phyloP scores from a whole-genome alignment of 2,113 vertebrate genomes.

The Synchiropus splendidus region DNA sequence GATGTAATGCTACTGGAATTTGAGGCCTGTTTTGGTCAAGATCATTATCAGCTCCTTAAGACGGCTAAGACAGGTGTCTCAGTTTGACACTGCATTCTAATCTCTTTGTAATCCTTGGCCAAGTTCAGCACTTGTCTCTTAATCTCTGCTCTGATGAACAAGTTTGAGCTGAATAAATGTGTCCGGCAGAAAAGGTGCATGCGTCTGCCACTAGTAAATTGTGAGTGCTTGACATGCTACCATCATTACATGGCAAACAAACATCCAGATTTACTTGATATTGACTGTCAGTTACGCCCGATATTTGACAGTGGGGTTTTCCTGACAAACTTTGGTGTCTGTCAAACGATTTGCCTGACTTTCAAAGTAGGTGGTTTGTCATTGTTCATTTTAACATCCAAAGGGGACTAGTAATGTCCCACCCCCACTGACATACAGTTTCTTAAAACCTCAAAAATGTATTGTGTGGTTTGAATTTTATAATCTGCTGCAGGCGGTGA shows the following conservation, averaged over 20 bases:
- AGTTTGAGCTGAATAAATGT: slow-evolving; percentile 40
- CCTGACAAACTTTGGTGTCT: slow-evolving; percentile 21
- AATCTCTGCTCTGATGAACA: slow-evolving; percentile 52
- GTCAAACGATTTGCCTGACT: slow-evolving; percentile 47
- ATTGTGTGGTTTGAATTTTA: slow-evolving; percentile 23
- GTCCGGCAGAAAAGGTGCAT: slow-evolving; percentile 38
- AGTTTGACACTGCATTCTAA: slow-evolving; percentile 33
- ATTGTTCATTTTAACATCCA: no score
- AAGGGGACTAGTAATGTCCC: no score
- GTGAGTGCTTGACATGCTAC: no score
- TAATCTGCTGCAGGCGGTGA: no score
- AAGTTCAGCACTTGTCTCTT: slow-evolving; percentile 35
- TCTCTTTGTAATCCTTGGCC: slow-evolving; percentile 37
- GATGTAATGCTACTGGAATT: no score
- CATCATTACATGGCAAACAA: no score
- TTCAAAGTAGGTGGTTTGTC: no score
- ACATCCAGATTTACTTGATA: no score
- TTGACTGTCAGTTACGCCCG: slow-evolving; percentile 16
- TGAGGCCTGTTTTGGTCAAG: background rate
- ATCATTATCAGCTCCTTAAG: background rate
- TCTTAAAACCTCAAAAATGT: no score
- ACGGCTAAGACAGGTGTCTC: slow-evolving; percentile 33
- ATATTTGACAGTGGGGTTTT: slow-evolving; percentile 35
- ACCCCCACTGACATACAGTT: slow-evolving; percentile 20
- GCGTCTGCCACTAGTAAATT: slow-evolving; percentile 9